phyloP scores from a whole-genome alignment of 2,797 vertebrate species.

The Fundulus diaphanus region DNA sequence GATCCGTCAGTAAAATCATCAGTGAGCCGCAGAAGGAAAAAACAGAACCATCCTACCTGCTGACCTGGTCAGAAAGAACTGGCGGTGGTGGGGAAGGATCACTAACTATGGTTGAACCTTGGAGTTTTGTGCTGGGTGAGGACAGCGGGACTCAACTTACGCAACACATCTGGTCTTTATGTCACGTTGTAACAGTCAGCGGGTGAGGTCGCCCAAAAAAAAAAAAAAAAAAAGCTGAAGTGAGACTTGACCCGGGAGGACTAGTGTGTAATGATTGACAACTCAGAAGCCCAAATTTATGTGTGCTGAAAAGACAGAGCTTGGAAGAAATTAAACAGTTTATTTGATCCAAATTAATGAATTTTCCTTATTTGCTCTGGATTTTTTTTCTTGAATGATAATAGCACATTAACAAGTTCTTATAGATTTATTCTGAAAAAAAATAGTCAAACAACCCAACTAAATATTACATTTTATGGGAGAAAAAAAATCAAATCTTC shows the following conservation, averaged over 20 bases:
- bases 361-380: not conserved
- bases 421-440: not conserved
- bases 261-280: slow-evolving; percentile 78
- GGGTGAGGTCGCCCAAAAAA: slow-evolving; percentile 14
- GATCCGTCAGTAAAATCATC: not conserved
- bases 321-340: slow-evolving; percentile 17
- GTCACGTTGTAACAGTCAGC: slow-evolving; percentile 65
- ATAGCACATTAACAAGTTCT: too few relatives aligned
- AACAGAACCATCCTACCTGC: slow-evolving; percentile 71
- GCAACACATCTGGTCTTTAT: slow-evolving; percentile 48
- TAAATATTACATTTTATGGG: too few relatives aligned
- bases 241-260: slow-evolving; percentile 1
- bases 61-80: slow-evolving; percentile 42
- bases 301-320: not conserved
- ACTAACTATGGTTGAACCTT: slow-evolving; percentile 75
- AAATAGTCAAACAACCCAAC: not conserved
- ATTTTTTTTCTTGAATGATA: not conserved
- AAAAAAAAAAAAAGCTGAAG: slow-evolving; percentile 14
- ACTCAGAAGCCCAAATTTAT: not conserved
- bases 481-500: too few relatives aligned
- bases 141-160: slow-evolving; percentile 38
- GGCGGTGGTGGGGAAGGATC: slow-evolving; percentile 32
- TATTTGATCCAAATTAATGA: not conserved
- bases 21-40: slow-evolving; percentile 3
- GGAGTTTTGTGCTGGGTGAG: slow-evolving; percentile 55